A percentile compares a stretch with the other conserved stretches of the same genome.
phyloP scores from a whole-genome alignment of 2,797 vertebrate genomes.

The Chrysocyon brachyurus region DNA sequence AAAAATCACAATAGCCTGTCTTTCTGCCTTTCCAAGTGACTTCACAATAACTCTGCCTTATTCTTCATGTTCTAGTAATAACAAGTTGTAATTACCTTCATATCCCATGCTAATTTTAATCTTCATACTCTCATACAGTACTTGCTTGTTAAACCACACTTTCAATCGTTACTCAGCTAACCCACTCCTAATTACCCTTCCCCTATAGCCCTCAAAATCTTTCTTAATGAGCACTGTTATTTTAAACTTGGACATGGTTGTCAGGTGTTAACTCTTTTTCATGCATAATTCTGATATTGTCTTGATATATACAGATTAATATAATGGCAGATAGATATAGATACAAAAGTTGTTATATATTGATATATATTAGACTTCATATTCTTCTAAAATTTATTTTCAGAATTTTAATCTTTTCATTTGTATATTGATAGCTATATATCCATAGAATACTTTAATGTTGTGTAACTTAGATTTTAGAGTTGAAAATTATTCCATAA shows the following conservation, averaged over 20 bases:
- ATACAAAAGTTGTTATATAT: background rate
- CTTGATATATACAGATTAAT: background rate
- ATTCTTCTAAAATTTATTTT: background rate
- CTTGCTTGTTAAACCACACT: background rate
- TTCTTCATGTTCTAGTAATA: background rate
- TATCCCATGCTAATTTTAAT: background rate
- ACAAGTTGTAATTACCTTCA: background rate
- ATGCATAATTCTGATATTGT: background rate
- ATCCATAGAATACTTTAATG: background rate
- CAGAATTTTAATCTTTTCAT: background rate
- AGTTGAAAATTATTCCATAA: background rate
- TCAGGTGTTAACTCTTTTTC: background rate
- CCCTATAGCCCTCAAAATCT: background rate
- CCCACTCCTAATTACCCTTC: background rate
- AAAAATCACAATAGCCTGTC: too few species aligned
- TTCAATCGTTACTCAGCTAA: background rate
- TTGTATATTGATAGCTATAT: background rate
- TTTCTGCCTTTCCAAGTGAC: background rate
- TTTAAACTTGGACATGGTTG: slow-evolving; percentile 29
- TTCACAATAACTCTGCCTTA: background rate
- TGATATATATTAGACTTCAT: background rate
- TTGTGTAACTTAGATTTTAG: background rate
- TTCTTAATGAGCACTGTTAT: background rate
- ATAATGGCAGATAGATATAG: background rate
- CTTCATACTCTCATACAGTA: background rate